Percentiles rank a stretch among this genome's conserved stretches.
These are phyloP conservation scores for Gnathonemus echidnorhynchus DNA, from an alignment of 2,113 vertebrate genomes.

Conservation along the genomic window DNA sequence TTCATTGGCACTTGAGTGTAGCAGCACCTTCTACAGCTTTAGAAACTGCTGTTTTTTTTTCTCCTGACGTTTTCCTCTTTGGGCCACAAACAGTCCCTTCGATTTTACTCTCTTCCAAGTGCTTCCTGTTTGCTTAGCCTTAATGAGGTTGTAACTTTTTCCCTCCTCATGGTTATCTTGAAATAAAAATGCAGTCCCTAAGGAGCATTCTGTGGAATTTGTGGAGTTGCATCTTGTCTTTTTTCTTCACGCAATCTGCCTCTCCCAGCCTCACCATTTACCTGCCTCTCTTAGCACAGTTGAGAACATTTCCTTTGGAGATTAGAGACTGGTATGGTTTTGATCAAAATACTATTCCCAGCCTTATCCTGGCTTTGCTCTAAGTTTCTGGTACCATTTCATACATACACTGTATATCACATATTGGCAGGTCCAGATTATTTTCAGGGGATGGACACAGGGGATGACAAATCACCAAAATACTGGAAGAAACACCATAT, in stretches of 20 bases:
- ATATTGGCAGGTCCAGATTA: neutral
- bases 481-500: neutral
- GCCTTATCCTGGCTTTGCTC: neutral
- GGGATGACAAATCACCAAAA: neutral
- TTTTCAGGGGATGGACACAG: neutral
- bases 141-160: constrained; percentile 51
- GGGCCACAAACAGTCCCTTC: constrained; percentile 27
- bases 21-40: neutral
- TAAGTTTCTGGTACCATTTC: neutral
- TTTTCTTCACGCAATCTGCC: neutral
- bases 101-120: constrained; percentile 51
- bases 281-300: neutral
- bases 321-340: too few species aligned
- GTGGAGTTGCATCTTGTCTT: neutral
- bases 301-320: neutral
- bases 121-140: constrained; percentile 45
- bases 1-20: neutral
- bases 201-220: neutral
- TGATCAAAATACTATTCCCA: neutral
- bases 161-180: neutral
- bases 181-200: neutral
- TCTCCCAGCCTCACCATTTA: neutral
- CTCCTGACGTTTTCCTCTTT: neutral
- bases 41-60: neutral
- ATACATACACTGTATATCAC: neutral